These are phyloP conservation scores for Psilanteris sp. DNA, from an alignment of 1,140 invertebrate genomes.

Conservation along the genomic window DNA sequence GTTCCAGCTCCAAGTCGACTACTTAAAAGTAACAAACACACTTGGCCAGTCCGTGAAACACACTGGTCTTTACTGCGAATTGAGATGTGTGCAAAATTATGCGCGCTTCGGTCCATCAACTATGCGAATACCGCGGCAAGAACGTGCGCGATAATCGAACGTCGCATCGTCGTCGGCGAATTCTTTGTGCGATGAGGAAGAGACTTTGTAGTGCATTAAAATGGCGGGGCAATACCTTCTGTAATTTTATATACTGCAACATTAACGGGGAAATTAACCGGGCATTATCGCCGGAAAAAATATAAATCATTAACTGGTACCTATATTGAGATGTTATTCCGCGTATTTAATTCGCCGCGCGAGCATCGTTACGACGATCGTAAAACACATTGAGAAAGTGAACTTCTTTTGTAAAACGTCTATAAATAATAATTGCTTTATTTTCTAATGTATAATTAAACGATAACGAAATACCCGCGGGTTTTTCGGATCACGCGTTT, in stretches of 20 bases:
- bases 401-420: constrained; percentile 21
- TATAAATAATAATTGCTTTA: background rate
- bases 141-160: constrained; percentile 17
- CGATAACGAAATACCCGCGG: too few species aligned
- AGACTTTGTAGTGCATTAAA: constrained; percentile 43
- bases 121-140: constrained; percentile 20
- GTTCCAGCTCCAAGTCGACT: too few species aligned
- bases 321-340: constrained; percentile 44
- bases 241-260: constrained; percentile 52
- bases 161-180: constrained; percentile 41
- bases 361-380: constrained; percentile 15
- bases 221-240: constrained; percentile 42
- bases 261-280: constrained; percentile 52
- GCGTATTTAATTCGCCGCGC: constrained; percentile 18
- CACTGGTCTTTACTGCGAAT: constrained; percentile 41
- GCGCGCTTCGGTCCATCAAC: constrained; percentile 35
- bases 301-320: constrained; percentile 43
- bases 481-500: too few species aligned
- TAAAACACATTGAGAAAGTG: constrained; percentile 41
- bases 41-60: too few species aligned
- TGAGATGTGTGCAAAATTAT: constrained; percentile 47
- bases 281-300: constrained; percentile 31
- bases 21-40: too few species aligned
- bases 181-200: constrained; percentile 54
- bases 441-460: too few species aligned